Conservation (phyloP, 2,888 invertebrate genomes). For the Nemurella pictetii region DNA sequence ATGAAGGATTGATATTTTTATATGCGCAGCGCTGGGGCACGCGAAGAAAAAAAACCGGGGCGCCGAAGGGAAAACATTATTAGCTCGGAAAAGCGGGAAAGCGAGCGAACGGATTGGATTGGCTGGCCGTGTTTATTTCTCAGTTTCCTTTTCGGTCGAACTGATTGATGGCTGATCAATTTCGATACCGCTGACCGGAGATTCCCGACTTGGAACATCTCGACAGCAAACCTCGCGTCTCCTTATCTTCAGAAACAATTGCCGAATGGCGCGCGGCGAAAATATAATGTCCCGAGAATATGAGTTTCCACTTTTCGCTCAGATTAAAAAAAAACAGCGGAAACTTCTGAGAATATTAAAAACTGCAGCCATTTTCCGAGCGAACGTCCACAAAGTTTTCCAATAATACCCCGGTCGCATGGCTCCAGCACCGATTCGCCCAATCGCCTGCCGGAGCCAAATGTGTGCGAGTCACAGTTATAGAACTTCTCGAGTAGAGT, state of each 20-base stretch:
- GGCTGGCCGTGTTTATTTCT: background rate
- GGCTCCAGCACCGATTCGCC: background rate
- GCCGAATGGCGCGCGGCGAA: background rate
- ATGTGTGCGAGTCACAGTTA: background rate
- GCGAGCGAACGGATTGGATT: background rate
- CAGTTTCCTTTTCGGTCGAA: background rate
- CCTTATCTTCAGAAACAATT: background rate
- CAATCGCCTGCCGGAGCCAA: background rate
- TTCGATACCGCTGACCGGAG: background rate
- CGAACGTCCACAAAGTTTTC: background rate
- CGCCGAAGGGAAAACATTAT: background rate
- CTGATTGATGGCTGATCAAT: background rate
- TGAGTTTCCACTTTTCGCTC: background rate
- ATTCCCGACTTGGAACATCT: background rate
- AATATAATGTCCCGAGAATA: background rate
- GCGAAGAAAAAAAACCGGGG: background rate
- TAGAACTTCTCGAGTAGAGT: background rate
- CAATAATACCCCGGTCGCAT: background rate
- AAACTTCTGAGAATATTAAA: background rate
- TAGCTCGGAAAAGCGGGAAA: background rate
- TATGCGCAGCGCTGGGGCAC: background rate
- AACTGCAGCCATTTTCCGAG: background rate
- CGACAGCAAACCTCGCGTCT: background rate
- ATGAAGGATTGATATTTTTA: background rate
- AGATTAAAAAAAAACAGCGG: background rate